These are phyloP conservation scores for Lerista edwardsae DNA, from an alignment of 2,797 vertebrate genomes.

Conservation along the genomic window DNA sequence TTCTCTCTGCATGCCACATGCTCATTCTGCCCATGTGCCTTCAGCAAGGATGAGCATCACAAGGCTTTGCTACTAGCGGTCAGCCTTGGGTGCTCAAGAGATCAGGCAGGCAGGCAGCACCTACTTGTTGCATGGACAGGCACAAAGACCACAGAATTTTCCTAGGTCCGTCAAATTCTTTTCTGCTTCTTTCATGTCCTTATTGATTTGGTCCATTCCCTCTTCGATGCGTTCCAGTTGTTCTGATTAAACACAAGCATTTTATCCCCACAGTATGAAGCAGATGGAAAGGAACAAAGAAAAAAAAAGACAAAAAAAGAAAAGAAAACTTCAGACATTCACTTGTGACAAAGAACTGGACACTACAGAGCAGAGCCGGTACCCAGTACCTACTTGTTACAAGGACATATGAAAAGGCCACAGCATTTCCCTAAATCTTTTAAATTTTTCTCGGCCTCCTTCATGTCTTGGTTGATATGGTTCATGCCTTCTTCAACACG, in stretches of 20 bases:
- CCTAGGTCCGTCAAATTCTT: slow-evolving; percentile 99
- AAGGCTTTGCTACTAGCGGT: slow-evolving; percentile 74
- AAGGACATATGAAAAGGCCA: slow-evolving; percentile 99
- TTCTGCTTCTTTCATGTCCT: slow-evolving; percentile 99
- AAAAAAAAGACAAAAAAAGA: slow-evolving; percentile 89
- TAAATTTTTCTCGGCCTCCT: slow-evolving; percentile 99
- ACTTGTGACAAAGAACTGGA: slow-evolving; percentile 96
- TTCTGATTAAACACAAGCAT: slow-evolving; percentile 99
- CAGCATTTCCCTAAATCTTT: slow-evolving; percentile 99
- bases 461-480: slow-evolving; percentile 99
- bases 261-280: slow-evolving; percentile 99
- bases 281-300: slow-evolving; percentile 94
- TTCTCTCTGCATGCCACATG: slow-evolving; percentile 84
- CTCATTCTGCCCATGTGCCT: slow-evolving; percentile 82
- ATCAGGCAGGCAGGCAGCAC: slow-evolving; percentile 91
- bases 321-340: slow-evolving; percentile 98
- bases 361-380: slow-evolving; percentile 96
- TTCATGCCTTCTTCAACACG: slow-evolving; percentile 99
- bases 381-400: slow-evolving; percentile 99
- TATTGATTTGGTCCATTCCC: slow-evolving; percentile 99
- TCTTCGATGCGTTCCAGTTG: slow-evolving; percentile 99
- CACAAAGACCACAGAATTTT: slow-evolving; percentile 99
- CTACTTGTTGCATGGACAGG: slow-evolving; percentile 99
- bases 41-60: slow-evolving; percentile 81
- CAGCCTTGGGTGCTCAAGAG: slow-evolving; percentile 85